Base-by-base conservation (phyloP, 2,888 invertebrate genomes). In the Caenorhabditis parvicauda region DNA sequence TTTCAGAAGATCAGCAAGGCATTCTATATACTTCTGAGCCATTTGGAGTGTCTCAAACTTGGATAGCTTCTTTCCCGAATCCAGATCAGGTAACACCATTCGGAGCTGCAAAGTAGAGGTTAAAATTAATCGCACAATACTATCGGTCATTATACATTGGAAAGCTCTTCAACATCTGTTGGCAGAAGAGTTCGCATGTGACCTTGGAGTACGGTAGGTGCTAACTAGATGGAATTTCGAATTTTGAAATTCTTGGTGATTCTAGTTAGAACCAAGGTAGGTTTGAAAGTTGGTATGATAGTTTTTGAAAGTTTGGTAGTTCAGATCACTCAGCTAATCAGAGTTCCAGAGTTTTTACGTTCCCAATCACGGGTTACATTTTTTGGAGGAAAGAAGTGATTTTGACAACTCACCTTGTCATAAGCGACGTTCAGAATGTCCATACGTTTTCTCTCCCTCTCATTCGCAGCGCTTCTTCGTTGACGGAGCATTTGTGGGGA, bases 1-100 rank as follows among this genome's bases (percentile, higher is more conserved):
- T n/a, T 61, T 56, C 39, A 71, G 59, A 29, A 72, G 70, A 21
- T 62, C 56, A 5, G 63, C 62, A 25, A 77, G 56, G 50, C 69
- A 61, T 32, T 64, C 64, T 48, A 80, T 80, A 54, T 81, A 79
- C 24, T 72, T 67, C 49, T 81, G 81, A 2, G 81, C 81, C 77
- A 79, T 76, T 53, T 76, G 76, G 5, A 81, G 68, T 1, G 81
- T 81, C 41, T 81, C 81, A 60, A 69, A 80, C 53, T 81, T 81
- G 35, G 79, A 79, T 37, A 81, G 67, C 27, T 75, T 71, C 19
- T 78, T 67, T 12, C 80, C 81, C 35, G 75, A 68, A 48, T 77
- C 81, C 39, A 76, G 57, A 45, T 70, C 71, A 7, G 81, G 81
- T n/a, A 81, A 66, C 14, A 79, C 78, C 25, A 67, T 64, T 5